Conservation (phyloP, 2,888 invertebrate species). For the Drosophila siamana region DNA sequence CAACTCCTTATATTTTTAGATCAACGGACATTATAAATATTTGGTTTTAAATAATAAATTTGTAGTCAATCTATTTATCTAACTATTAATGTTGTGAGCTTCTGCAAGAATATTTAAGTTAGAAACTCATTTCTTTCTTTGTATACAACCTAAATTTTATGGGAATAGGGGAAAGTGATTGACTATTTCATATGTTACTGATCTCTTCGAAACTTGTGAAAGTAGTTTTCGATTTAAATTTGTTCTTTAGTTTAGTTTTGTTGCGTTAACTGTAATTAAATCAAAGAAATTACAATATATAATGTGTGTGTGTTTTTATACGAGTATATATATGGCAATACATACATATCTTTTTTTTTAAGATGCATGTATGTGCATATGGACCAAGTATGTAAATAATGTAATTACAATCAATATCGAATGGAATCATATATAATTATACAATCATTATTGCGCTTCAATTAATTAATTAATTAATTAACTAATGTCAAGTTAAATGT, state of each 20-base stretch:
- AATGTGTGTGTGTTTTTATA: slow-evolving; percentile 28
- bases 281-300: slow-evolving; percentile 54
- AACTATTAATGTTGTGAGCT: neutral
- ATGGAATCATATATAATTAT: slow-evolving; percentile 69
- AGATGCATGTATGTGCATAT: slow-evolving; percentile 19
- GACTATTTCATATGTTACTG: slow-evolving; percentile 1
- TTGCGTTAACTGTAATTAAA: slow-evolving; percentile 43
- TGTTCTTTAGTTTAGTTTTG: slow-evolving; percentile 8
- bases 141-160: neutral
- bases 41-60: neutral
- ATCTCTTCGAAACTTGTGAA: slow-evolving; percentile 33
- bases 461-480: slow-evolving; percentile 70
- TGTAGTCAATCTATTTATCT: neutral
- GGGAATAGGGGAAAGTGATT: neutral
- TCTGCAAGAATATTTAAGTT: neutral
- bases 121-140: neutral
- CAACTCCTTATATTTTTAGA: no score
- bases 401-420: slow-evolving; percentile 76
- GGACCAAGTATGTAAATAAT: slow-evolving; percentile 58
- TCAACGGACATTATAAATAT: neutral
- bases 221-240: slow-evolving; percentile 2
- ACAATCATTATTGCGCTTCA: slow-evolving; percentile 68
- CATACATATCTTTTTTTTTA: slow-evolving; percentile 8
- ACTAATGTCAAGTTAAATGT: slow-evolving; percentile 68
- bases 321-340: slow-evolving; percentile 22